phyloP scores from a whole-genome alignment of 2,888 invertebrate species.

The Dorcus parallelipipedus region DNA sequence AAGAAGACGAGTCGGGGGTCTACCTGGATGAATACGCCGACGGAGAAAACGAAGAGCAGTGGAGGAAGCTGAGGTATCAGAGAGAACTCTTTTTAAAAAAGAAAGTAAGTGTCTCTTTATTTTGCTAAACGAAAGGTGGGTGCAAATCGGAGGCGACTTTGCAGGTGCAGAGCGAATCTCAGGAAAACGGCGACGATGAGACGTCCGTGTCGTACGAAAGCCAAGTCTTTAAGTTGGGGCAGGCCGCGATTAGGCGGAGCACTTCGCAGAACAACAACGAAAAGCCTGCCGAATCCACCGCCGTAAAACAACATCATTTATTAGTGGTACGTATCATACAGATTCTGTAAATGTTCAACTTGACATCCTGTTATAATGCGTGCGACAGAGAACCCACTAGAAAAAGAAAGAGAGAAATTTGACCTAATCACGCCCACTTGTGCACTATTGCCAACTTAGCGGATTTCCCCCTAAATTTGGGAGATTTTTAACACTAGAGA shows the following conservation, averaged over 20 bases:
- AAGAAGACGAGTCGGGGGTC: constrained; percentile 42
- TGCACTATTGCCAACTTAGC: too few species aligned
- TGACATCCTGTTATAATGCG: too few species aligned
- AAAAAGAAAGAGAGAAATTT: too few species aligned
- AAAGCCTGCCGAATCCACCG: too few species aligned
- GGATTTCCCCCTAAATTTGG: too few species aligned
- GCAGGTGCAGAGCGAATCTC: constrained; percentile 48
- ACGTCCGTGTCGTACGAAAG: constrained; percentile 34
- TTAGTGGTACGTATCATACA: constrained; percentile 43
- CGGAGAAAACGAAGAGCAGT: constrained; percentile 69
- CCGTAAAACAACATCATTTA: too few species aligned
- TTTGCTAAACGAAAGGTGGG: neutral
- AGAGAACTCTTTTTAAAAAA: constrained; percentile 72
- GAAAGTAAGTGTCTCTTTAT: constrained; percentile 46
- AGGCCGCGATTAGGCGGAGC: constrained; percentile 41
- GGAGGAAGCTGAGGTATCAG: constrained; percentile 77
- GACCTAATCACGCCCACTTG: too few species aligned
- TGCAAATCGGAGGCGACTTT: neutral
- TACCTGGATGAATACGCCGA: constrained; percentile 59
- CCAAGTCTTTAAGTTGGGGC: constrained; percentile 50
- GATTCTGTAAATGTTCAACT: too few species aligned
- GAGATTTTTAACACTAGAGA: too few species aligned
- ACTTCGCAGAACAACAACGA: constrained; percentile 22
- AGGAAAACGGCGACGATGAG: constrained; percentile 32
- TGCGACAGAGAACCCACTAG: too few species aligned